Conservation (phyloP, 2,888 invertebrate species). For the Thalpophila matura region DNA sequence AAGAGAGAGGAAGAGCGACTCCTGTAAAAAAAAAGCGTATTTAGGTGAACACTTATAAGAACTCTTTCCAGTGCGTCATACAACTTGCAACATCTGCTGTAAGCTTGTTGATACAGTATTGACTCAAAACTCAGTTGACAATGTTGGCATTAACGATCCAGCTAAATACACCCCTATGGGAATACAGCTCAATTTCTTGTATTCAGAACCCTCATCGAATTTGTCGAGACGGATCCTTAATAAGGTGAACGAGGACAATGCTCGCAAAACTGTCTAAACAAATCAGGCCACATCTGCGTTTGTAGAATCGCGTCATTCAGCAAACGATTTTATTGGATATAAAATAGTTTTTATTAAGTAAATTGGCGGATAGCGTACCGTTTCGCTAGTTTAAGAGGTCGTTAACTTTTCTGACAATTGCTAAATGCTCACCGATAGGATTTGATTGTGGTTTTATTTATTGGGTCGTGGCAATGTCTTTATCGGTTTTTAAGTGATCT, state of each 20-base stretch:
- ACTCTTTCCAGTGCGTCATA: too few relatives aligned
- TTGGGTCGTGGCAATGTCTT: conserved; percentile 23
- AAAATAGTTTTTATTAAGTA: conserved; percentile 59
- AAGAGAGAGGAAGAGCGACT: too few relatives aligned
- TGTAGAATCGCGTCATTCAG: conserved; percentile 51
- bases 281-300: conserved; percentile 55
- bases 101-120: too few relatives aligned
- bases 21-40: too few relatives aligned
- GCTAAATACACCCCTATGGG: conserved; percentile 27
- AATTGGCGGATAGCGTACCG: conserved; percentile 53
- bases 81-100: too few relatives aligned
- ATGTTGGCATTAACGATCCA: too few relatives aligned
- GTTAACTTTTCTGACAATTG: conserved; percentile 26
- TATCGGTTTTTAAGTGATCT: conserved; percentile 44
- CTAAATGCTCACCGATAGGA: conserved; percentile 30
- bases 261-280: conserved; percentile 42
- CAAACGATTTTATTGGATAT: conserved; percentile 60
- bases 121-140: too few relatives aligned
- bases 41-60: too few relatives aligned
- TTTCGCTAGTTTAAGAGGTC: conserved; percentile 39
- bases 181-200: conserved; percentile 14
- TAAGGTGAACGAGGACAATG: conserved; percentile 55
- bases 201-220: conserved; percentile 25
- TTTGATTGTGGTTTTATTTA: conserved; percentile 37
- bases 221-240: conserved; percentile 20